Percentiles rank a stretch among this genome's conserved stretches.
These are phyloP conservation scores for Corbicula japonica DNA, from an alignment of 2,888 invertebrate species.

Conservation along the genomic window DNA sequence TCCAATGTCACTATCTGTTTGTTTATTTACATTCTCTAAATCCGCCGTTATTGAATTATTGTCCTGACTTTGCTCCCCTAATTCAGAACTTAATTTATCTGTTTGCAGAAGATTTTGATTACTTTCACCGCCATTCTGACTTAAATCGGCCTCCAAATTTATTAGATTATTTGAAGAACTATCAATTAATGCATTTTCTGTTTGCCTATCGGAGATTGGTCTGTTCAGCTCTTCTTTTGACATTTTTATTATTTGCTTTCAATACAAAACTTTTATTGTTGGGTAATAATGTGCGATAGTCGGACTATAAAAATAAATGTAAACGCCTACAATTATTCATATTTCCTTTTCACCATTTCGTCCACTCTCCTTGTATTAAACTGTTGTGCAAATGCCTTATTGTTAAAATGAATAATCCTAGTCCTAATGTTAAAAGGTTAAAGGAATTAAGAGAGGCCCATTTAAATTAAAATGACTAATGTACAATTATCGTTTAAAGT, in stretches of 20 bases:
- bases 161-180: conserved; percentile 9
- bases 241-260: conserved; percentile 38
- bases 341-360: background rate
- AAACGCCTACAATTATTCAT: conserved; percentile 9
- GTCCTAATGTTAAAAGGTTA: conserved; percentile 22
- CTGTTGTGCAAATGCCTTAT: too few relatives aligned
- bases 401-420: too few relatives aligned
- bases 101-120: conserved; percentile 18
- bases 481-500: too few relatives aligned
- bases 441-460: conserved; percentile 10
- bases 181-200: conserved; percentile 4
- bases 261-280: conserved; percentile 19
- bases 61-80: conserved; percentile 5
- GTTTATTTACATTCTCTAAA: conserved; percentile 31
- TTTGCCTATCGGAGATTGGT: conserved; percentile 16
- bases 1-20: conserved; percentile 12
- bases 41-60: conserved; percentile 13
- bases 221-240: conserved; percentile 32
- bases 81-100: conserved; percentile 16
- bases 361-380: conserved; percentile 17
- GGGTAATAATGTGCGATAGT: conserved; percentile 24
- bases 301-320: conserved; percentile 7
- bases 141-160: conserved; percentile 4
- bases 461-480: conserved; percentile 12
- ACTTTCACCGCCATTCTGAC: background rate